A percentile compares a stretch with the other conserved stretches of the same genome.
Evolutionary conservation across 1,140 invertebrate genomes (phyloP).

Genomic region (Mizuhopecten yessoensis): DNA sequence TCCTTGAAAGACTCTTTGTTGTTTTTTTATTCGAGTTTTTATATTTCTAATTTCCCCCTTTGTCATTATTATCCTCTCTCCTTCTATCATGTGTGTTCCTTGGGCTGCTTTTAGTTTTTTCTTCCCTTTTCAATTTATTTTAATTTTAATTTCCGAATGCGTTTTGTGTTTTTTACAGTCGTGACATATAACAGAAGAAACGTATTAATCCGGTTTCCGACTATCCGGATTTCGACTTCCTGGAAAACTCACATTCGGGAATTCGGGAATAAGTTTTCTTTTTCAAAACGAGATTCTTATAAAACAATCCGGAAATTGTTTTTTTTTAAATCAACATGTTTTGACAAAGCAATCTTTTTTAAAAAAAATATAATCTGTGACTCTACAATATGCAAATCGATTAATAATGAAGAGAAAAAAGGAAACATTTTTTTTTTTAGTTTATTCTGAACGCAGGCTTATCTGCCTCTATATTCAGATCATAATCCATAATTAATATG

Average conservation of each 20-base stretch:
- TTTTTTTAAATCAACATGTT: no score
- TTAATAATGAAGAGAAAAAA: no score
- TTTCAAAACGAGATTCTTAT: no score
- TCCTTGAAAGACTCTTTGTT: background rate
- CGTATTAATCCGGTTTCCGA: background rate
- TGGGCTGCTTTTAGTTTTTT: background rate
- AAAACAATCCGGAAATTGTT: no score
- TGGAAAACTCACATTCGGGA: no score
- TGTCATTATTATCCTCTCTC: background rate
- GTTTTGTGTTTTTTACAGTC: background rate
- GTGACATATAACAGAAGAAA: background rate
- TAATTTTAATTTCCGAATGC: background rate
- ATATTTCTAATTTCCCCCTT: background rate
- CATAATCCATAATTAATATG: background rate
- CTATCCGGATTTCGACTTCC: background rate
- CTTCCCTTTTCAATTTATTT: background rate
- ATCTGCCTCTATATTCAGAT: no score
- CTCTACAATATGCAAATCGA: no score
- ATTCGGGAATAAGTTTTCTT: no score
- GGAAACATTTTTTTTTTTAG: no score
- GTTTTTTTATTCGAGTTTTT: slow-evolving; percentile 5
- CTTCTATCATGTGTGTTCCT: background rate
- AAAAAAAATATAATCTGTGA: no score
- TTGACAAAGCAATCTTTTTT: no score
- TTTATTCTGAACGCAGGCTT: no score